Evolutionary conservation across 2,797 vertebrate species (phyloP).

Genomic region (Macropodus opercularis): DNA sequence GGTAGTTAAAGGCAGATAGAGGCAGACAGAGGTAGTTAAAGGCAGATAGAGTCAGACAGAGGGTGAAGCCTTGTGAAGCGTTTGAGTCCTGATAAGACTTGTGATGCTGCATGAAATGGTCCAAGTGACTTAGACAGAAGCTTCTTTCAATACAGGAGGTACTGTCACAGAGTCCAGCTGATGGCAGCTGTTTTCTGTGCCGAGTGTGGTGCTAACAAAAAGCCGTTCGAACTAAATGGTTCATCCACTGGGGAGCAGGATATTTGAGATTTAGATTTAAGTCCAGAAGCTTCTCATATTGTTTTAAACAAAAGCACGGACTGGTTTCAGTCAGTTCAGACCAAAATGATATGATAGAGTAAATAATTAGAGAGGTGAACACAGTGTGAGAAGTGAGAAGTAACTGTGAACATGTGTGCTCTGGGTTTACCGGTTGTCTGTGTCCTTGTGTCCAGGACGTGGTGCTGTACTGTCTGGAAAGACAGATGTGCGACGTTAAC

Average conservation of each 20-base stretch:
- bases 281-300: no score
- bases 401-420: no score
- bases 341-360: no score
- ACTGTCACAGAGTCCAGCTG: constrained; percentile 1
- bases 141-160: constrained; percentile 24
- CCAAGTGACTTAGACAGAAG: constrained; percentile 18
- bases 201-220: no score
- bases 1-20: no score
- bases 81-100: constrained; percentile 38
- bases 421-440: background rate
- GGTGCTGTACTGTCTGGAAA: constrained; percentile 93
- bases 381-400: no score
- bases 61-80: no score
- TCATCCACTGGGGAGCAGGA: background rate
- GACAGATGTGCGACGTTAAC: constrained; percentile 90
- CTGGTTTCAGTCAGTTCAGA: background rate
- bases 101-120: constrained; percentile 52
- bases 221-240: no score
- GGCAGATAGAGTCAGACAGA: constrained; percentile 8
- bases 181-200: background rate
- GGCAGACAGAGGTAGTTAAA: constrained; percentile 60
- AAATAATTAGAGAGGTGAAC: no score
- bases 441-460: constrained; percentile 66
- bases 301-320: background rate
- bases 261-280: no score